phyloP scores from a whole-genome alignment of 1,140 invertebrate genomes.

The Mamestra configurata region DNA sequence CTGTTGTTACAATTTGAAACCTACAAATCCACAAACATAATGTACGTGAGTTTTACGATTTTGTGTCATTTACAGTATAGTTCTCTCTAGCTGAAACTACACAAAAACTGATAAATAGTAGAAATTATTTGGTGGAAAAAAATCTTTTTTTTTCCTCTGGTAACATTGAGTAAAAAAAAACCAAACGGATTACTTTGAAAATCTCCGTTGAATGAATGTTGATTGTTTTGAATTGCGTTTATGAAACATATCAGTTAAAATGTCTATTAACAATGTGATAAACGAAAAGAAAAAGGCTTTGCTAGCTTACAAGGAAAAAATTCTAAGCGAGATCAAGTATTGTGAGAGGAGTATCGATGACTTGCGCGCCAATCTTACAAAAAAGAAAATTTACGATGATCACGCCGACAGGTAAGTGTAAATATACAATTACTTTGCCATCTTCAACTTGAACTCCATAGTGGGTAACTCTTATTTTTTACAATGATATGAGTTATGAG shows the following conservation, averaged over 20 bases:
- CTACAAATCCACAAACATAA: too few relatives aligned
- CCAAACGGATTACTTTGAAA: background rate
- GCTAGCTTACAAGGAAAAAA: slow-evolving; percentile 64
- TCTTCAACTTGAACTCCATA: too few relatives aligned
- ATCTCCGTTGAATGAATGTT: background rate
- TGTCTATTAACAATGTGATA: slow-evolving; percentile 14
- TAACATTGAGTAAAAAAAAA: slow-evolving; percentile 6
- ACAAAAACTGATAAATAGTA: background rate
- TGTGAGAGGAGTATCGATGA: slow-evolving; percentile 70
- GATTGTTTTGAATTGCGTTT: background rate
- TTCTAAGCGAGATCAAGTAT: slow-evolving; percentile 70
- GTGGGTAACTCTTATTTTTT: too few relatives aligned
- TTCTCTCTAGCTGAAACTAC: background rate
- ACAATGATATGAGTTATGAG: too few relatives aligned
- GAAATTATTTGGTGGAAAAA: too few relatives aligned
- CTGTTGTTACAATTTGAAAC: too few relatives aligned
- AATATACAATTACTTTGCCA: too few relatives aligned
- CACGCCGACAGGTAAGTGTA: slow-evolving; percentile 63
- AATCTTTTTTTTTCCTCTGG: background rate
- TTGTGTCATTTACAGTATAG: too few relatives aligned
- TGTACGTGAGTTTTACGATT: too few relatives aligned
- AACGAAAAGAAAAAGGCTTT: slow-evolving; percentile 66
- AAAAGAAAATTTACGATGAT: slow-evolving; percentile 56
- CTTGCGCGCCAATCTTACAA: slow-evolving; percentile 50
- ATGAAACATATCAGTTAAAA: slow-evolving; percentile 6